Evolutionary conservation across 2,888 invertebrate genomes (phyloP).

Genomic region (Ormyrus nitidulus): DNA sequence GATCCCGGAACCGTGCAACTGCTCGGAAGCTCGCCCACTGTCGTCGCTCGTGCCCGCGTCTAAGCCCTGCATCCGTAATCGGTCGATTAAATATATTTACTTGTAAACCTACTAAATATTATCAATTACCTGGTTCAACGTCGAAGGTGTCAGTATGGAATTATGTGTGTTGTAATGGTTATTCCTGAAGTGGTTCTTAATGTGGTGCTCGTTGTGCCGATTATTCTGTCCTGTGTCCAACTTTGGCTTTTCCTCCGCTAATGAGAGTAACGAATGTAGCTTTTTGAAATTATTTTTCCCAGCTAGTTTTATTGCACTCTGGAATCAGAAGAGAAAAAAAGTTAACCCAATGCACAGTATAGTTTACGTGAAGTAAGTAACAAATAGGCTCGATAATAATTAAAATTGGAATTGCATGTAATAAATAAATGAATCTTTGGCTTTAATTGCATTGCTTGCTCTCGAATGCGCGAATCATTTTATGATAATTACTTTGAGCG

Average conservation of each 20-base stretch:
- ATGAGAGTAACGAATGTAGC: slow-evolving; percentile 77
- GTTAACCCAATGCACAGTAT: slow-evolving; percentile 12
- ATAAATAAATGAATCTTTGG: slow-evolving; percentile 25
- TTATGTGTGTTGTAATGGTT: slow-evolving; percentile 73
- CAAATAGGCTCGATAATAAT: no score
- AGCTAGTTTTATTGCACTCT: slow-evolving; percentile 80
- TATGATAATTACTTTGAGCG: not conserved
- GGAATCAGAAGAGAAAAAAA: slow-evolving; percentile 60
- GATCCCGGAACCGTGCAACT: slow-evolving; percentile 83
- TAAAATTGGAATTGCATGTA: no score
- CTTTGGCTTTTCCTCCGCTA: slow-evolving; percentile 79
- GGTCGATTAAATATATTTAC: not conserved
- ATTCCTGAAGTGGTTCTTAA: slow-evolving; percentile 74
- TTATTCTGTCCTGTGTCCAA: slow-evolving; percentile 78
- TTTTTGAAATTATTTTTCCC: slow-evolving; percentile 79
- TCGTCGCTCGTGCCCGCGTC: slow-evolving; percentile 91
- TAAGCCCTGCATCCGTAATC: slow-evolving; percentile 78
- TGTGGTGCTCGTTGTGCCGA: slow-evolving; percentile 74
- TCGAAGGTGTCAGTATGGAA: slow-evolving; percentile 74
- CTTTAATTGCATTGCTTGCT: slow-evolving; percentile 29
- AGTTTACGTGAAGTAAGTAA: not conserved
- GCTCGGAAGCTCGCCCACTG: slow-evolving; percentile 88
- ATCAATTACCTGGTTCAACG: slow-evolving; percentile 71
- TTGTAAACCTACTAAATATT: no score
- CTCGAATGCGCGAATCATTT: not conserved